A percentile compares a stretch with the other conserved stretches of the same genome.
phyloP scores from a whole-genome alignment of 2,888 invertebrate species.

The Disparrhopalites patrizii region DNA sequence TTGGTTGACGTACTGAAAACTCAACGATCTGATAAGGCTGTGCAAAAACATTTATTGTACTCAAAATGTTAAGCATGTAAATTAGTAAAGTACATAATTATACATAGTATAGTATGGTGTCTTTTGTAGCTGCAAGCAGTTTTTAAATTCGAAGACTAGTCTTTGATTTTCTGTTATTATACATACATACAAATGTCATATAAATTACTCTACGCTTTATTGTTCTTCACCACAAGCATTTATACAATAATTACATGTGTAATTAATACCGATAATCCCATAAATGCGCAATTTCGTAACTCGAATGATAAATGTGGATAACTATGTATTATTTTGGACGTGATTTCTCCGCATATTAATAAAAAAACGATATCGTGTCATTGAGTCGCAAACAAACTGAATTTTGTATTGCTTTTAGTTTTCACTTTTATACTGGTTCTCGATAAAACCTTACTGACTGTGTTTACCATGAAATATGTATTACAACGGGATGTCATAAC shows the following conservation, averaged over 20 bases:
- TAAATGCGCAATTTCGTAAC: no score
- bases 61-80: no score
- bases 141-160: constrained; percentile 13
- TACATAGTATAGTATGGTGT: neutral
- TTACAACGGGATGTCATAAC: no score
- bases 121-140: neutral
- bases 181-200: neutral
- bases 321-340: neutral
- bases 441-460: no score
- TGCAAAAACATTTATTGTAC: neutral
- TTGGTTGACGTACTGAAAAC: neutral
- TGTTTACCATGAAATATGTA: no score
- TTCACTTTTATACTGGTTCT: no score
- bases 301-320: neutral
- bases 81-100: no score
- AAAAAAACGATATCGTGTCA: neutral
- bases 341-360: neutral
- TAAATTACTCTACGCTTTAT: neutral
- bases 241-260: neutral
- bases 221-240: neutral
- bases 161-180: constrained; percentile 6
- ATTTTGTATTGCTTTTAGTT: no score
- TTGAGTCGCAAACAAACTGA: no score
- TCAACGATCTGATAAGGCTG: constrained; percentile 8
- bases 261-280: no score